phyloP scores from a whole-genome alignment of 2,113 vertebrate species.

The Dromiciops gliroides region DNA sequence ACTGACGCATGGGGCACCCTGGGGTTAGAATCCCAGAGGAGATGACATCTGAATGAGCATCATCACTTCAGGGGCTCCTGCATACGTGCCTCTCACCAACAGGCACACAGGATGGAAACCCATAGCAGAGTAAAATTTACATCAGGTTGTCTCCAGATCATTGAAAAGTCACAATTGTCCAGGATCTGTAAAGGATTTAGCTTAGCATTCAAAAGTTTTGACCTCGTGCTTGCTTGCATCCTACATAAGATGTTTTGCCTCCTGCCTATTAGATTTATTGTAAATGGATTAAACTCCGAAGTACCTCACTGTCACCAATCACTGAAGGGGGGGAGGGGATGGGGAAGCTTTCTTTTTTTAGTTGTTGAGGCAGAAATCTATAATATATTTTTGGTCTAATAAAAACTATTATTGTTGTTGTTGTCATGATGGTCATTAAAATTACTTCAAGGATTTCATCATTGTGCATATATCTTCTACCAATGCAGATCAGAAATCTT shows the following conservation, averaged over 20 bases:
- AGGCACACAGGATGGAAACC: not conserved
- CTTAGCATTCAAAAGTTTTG: not conserved
- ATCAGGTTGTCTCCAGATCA: not conserved
- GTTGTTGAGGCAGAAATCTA: not conserved
- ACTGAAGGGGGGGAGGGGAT: not conserved
- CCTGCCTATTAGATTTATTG: not conserved
- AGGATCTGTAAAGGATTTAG: not conserved
- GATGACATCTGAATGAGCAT: conserved; percentile 14
- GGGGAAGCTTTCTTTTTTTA: not conserved
- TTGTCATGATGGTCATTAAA: not conserved
- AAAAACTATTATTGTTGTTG: not conserved
- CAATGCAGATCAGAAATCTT: not conserved
- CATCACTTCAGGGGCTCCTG: not conserved
- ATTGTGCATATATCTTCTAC: not conserved
- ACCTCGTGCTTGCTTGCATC: not conserved
- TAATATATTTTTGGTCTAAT: not conserved
- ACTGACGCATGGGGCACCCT: conserved; percentile 53
- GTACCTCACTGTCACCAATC: not conserved
- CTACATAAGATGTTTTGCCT: not conserved
- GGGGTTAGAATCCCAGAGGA: not conserved
- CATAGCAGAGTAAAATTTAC: not conserved
- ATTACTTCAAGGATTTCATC: not conserved
- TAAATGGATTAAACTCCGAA: not conserved
- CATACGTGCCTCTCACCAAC: not conserved
- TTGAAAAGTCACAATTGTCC: not conserved